Evolutionary conservation across 2,888 invertebrate species (phyloP), one percentile per base, ranked within the genome.

Genomic region (Tipula unca): DNA sequence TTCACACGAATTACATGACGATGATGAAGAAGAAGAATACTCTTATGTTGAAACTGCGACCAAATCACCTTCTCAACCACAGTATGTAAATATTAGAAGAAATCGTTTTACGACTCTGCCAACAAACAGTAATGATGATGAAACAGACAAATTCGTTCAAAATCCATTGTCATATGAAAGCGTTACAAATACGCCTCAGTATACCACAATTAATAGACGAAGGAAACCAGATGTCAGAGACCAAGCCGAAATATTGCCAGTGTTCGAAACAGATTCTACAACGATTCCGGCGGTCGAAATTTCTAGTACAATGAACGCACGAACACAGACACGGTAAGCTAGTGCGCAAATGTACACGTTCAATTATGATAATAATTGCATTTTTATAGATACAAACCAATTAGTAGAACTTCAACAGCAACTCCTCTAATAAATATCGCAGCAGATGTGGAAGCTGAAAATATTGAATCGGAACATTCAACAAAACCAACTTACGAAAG

Each of bases 51-150:
- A 83, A 32, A 83, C n/a, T 0, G 4, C 35, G 13, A 90, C 10
- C 89, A 14, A 32, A 83, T n/a, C 83, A 1, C 1, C 89, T 25
- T 93, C 92, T 8, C 90, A 91, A 17, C 91, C 93, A 0, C 94
- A 95, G 87, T 96, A 96, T 88, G 94, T 95, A 0, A 95, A 94
- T 85, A 95, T 96, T 35, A 91, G 94, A 84, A 92, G 96, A 86
- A 92, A 94, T 0, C 92, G 93, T 88, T 94, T 93, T 14, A 91
- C 92, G 0, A 92, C 88, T 17, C 88, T 86, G 54, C 85, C 87
- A 8, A 82, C 85, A 6, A 35, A 54, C 13, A 84, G 85, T 13
- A 87, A 87, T n/a, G 86, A 86, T 6, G 86, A 87, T 86, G 84
- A 85, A 13, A 36, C 84, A 29, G 85, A 86, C 8, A 84, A 29